Base-by-base conservation (phyloP, 1,140 invertebrate genomes). In the Heterodera carotae region DNA sequence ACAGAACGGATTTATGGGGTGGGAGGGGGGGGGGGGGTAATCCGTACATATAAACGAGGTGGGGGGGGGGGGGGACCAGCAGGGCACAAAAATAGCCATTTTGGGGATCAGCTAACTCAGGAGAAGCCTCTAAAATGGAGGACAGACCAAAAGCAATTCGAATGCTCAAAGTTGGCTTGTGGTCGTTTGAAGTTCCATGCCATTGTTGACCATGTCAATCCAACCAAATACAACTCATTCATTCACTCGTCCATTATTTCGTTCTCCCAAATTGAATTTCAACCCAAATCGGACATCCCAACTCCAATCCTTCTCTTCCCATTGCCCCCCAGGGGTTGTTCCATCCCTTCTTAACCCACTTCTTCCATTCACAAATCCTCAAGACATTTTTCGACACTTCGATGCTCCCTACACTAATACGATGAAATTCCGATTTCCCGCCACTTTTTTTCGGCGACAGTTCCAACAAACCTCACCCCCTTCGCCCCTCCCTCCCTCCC, bases 351-450 rank as follows among this genome's bases (percentile, higher is more conserved):
- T 53, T 53, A 53, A 53, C 48, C 48, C 48, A 53, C 48, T 53
- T 53, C 48, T 18, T 53, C 48, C 48, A 22, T 53, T 53, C 48
- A 43, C 48, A 53, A 22, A 53, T 53, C 12, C 48, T 53, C 48
- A 53, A 53, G 48, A 53, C 48, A 53, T 53, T 53, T 53, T 53
- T 53, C 48, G 48, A 53, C 48, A 53, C 48, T 53, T 22, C 48
- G 12, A 22, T 22, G 48, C 48, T 2, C 7, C 48, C 48, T 18
- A 4, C 48, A 10, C 18, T 53, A 53, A 53, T 53, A 53, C 12
- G 48, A 53, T 53, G 48, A 22, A 22, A 53, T 53, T 53, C 48
- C 48, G 48, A 53, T 53, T 53, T 22, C 48, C 48, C 48, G 48
- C 48, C 48, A 53, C n/a, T n/a, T 53, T 53, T 53, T 39, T 53